Evolutionary conservation across 2,113 vertebrate genomes (phyloP).

Genomic region (Plotosus lineatus): DNA sequence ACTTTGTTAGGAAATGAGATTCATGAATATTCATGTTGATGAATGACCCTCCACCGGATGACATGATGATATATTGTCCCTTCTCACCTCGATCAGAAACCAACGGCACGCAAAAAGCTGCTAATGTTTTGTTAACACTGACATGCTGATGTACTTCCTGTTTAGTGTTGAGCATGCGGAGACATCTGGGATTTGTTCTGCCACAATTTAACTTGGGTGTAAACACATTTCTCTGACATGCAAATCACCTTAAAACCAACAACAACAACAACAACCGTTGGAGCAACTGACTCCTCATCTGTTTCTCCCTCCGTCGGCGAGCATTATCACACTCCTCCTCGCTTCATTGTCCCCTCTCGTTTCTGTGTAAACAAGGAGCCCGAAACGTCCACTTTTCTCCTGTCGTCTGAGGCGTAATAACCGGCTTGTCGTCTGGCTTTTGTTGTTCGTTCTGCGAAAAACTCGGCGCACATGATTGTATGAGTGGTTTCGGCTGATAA

Average conservation of each 20-base stretch:
- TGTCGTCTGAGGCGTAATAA: neutral
- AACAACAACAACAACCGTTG: neutral
- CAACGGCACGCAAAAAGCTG: neutral
- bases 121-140: neutral
- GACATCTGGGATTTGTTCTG: neutral
- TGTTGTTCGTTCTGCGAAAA: neutral
- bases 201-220: neutral
- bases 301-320: neutral
- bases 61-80: too few relatives aligned
- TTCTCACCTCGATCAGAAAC: too few relatives aligned
- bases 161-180: neutral
- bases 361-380: neutral
- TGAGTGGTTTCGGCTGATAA: neutral
- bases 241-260: neutral
- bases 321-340: neutral
- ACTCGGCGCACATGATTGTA: neutral
- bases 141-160: neutral
- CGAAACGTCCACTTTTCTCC: neutral
- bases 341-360: neutral
- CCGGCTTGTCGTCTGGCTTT: neutral
- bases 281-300: too few relatives aligned
- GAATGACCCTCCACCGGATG: too few relatives aligned
- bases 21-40: too few relatives aligned
- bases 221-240: slow-evolving; percentile 8
- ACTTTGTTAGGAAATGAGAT: too few relatives aligned